phyloP scores from a whole-genome alignment of 1,140 invertebrate genomes.

The Notospermus geniculatus region DNA sequence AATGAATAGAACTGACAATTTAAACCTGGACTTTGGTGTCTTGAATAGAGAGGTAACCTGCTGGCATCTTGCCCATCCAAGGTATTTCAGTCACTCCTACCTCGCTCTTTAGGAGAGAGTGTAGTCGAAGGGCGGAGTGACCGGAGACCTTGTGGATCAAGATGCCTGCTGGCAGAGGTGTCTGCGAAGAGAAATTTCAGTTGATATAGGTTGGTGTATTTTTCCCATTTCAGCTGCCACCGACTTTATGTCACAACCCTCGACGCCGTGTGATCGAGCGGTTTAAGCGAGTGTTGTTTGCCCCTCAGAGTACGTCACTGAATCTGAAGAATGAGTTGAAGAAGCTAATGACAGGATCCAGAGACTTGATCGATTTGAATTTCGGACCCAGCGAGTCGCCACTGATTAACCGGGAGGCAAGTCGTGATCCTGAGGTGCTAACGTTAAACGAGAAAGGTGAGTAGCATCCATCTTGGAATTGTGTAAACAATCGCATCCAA shows the following conservation, averaged over 20 bases:
- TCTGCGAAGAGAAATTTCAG: background rate
- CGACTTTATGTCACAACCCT: slow-evolving; percentile 44
- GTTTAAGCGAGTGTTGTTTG: slow-evolving; percentile 51
- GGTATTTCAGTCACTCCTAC: too few species aligned
- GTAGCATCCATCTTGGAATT: too few species aligned
- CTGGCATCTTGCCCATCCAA: too few species aligned
- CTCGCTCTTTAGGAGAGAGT: background rate
- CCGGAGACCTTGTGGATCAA: too few species aligned
- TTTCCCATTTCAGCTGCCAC: slow-evolving; percentile 40
- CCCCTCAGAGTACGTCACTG: slow-evolving; percentile 38
- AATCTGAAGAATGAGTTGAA: slow-evolving; percentile 51
- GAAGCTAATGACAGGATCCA: slow-evolving; percentile 49
- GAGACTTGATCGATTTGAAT: slow-evolving; percentile 48
- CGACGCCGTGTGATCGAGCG: slow-evolving; percentile 46
- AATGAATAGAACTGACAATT: too few species aligned
- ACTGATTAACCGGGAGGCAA: background rate
- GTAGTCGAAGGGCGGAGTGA: too few species aligned
- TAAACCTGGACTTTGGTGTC: too few species aligned
- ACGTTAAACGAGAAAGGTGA: too few species aligned
- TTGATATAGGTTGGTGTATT: background rate
- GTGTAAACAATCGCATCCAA: too few species aligned
- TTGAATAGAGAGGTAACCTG: too few species aligned
- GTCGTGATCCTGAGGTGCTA: background rate
- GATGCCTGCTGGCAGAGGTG: too few species aligned
- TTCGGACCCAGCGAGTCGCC: slow-evolving; percentile 33